Evolutionary conservation across 2,888 invertebrate genomes (phyloP).

Genomic region (Scelioninae gen. 1): DNA sequence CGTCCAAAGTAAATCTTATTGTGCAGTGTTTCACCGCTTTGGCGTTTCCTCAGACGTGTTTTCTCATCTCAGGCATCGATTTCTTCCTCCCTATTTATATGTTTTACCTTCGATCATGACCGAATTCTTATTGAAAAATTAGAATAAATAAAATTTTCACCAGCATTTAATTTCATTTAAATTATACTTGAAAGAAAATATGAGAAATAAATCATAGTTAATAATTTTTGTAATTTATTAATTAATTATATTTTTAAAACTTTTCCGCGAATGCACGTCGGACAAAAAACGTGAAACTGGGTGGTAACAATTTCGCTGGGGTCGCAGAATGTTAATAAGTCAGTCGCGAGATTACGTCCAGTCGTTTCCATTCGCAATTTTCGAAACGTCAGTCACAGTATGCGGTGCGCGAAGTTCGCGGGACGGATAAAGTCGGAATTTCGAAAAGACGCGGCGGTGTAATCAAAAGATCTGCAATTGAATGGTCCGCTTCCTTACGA

Average conservation of each 20-base stretch:
- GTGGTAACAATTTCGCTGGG: slow-evolving; percentile 30
- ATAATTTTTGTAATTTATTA: too few species aligned
- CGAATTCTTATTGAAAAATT: slow-evolving; percentile 43
- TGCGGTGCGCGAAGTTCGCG: slow-evolving; percentile 14
- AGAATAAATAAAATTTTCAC: too few species aligned
- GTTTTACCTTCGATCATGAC: slow-evolving; percentile 46
- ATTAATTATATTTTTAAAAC: too few species aligned
- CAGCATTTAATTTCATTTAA: too few species aligned
- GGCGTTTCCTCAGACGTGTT: slow-evolving; percentile 44
- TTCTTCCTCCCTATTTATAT: slow-evolving; percentile 12
- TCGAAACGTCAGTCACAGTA: slow-evolving; percentile 41
- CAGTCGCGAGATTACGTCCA: slow-evolving; percentile 19
- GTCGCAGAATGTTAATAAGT: slow-evolving; percentile 34
- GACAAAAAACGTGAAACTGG: too few species aligned
- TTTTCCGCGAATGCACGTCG: too few species aligned
- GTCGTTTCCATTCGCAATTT: slow-evolving; percentile 43
- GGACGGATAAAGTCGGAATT: slow-evolving; percentile 36
- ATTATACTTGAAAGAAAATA: too few species aligned
- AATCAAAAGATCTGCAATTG: slow-evolving; percentile 49
- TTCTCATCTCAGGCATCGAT: slow-evolving; percentile 50
- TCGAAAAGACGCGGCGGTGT: slow-evolving; percentile 38
- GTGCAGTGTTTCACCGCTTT: slow-evolving; percentile 43
- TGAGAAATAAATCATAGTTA: too few species aligned
- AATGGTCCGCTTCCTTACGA: too few species aligned
- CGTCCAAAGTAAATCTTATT: slow-evolving; percentile 63